Conservation (phyloP, 2,113 vertebrate species). For the Thryonomys swinderianus region DNA sequence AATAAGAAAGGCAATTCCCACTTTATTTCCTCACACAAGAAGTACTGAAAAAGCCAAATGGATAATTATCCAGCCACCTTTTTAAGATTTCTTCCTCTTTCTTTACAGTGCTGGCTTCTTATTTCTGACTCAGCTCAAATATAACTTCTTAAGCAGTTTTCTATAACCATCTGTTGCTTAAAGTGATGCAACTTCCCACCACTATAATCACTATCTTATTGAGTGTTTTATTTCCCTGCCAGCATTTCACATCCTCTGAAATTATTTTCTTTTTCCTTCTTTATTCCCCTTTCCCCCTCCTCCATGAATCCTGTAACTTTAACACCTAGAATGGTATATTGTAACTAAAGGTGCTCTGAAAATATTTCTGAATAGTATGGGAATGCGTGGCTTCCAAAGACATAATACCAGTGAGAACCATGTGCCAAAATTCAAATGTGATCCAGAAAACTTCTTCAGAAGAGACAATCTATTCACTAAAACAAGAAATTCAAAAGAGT, state of each 20-base stretch:
- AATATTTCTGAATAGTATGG: constrained; percentile 1
- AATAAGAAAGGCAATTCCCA: background rate
- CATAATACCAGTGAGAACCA: background rate
- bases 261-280: constrained; percentile 27
- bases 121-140: constrained; percentile 1
- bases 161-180: background rate
- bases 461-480: background rate
- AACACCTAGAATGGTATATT: constrained; percentile 32
- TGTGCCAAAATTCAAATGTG: background rate
- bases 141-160: background rate
- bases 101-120: constrained; percentile 3
- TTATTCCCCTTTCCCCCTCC: background rate
- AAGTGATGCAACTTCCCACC: background rate
- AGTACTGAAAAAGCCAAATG: background rate
- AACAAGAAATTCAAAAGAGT: background rate
- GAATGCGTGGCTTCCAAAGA: background rate
- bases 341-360: background rate
- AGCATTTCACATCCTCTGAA: background rate
- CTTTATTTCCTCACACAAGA: background rate
- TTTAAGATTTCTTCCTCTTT: background rate
- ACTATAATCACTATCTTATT: background rate
- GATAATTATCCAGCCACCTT: background rate
- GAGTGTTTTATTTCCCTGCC: background rate
- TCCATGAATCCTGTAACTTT: background rate
- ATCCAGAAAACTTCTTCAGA: constrained; percentile 10